These are phyloP conservation scores for Saxidomus purpurata DNA, from an alignment of 1,140 invertebrate genomes.

Conservation along the genomic window DNA sequence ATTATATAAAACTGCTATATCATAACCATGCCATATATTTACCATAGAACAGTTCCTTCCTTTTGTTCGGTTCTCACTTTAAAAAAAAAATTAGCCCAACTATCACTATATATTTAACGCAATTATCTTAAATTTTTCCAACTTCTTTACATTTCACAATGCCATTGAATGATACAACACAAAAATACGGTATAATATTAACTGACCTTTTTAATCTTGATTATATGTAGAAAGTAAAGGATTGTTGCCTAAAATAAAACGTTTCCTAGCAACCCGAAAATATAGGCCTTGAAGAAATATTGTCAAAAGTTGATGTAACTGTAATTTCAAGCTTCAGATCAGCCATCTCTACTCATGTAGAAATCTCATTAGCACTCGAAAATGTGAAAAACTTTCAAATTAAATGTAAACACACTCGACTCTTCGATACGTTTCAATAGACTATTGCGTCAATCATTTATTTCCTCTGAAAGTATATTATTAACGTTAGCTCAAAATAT, in stretches of 20 bases:
- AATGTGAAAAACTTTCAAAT: slow-evolving; percentile 46
- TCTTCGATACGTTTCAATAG: not conserved
- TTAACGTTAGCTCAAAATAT: not conserved
- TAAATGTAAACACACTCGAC: slow-evolving; percentile 23
- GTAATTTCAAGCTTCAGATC: slow-evolving; percentile 24
- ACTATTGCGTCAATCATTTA: not conserved
- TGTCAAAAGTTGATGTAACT: slow-evolving; percentile 33
- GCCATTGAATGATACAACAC: too few species aligned
- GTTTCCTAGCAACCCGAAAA: slow-evolving; percentile 8
- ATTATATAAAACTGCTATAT: too few species aligned
- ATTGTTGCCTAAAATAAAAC: not conserved
- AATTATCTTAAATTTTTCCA: too few species aligned
- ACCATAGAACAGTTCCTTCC: too few species aligned
- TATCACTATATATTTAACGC: too few species aligned
- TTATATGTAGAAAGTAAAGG: too few species aligned
- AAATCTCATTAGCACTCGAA: slow-evolving; percentile 45
- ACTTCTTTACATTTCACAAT: too few species aligned
- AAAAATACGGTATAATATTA: too few species aligned
- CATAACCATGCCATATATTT: too few species aligned
- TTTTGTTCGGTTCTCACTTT: too few species aligned
- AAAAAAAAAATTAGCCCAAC: too few species aligned
- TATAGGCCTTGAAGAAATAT: not conserved
- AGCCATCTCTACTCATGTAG: slow-evolving; percentile 45
- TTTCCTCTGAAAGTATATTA: not conserved
- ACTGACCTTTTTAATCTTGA: too few species aligned